Base-by-base conservation (phyloP, 2,888 invertebrate genomes). In the Troilus luridus region DNA sequence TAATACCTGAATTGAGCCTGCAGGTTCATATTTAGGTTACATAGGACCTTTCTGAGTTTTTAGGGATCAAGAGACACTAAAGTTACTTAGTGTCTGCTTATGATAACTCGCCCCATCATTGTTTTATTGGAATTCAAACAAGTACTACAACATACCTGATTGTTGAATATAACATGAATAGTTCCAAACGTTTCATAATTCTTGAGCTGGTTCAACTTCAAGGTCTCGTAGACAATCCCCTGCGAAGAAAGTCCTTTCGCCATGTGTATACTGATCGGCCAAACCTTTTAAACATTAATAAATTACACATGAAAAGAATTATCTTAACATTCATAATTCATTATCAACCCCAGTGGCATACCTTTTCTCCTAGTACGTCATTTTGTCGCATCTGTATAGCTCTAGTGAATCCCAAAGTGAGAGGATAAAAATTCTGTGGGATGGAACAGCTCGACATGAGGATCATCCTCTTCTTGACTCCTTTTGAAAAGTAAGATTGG, bases 311-410 rank as follows among this genome's bases (percentile, higher is more conserved):
- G 8, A 21, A 88, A 58, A 7, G 21, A 0, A 41, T 11, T 21
- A 1, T 58, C 6, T n/a, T 24, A 41, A 24, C 14, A 27, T 3
- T 27, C 8, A 8, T 24, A 24, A 88, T 27, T 27, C 10, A 60
- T 1, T 21, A 56, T 27, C 88, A 88, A 1, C 10, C 21, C 14
- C 3, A 24, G 9, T 59, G 17, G n/a, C 21, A 95, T 56, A 96
- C 95, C 94, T 95, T 95, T 92, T 96, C 96, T 91, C 97, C 97
- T 93, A 96, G 95, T 89, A 94, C 95, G 94, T 98, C 98, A 14
- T 97, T 97, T 92, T 96, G 96, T 94, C 97, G 98, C 94, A 97
- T 97, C 94, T 98, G 98, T 93, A 98, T 98, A 1, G 98, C 98
- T 92, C 96, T 95, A 9, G 97, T 88, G 14, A 54, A 27, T 60